A percentile compares a stretch with the other conserved stretches of the same genome.
These are phyloP conservation scores for Scrobipalpa atriplicella DNA, from an alignment of 2,888 invertebrate species.

Conservation along the genomic window DNA sequence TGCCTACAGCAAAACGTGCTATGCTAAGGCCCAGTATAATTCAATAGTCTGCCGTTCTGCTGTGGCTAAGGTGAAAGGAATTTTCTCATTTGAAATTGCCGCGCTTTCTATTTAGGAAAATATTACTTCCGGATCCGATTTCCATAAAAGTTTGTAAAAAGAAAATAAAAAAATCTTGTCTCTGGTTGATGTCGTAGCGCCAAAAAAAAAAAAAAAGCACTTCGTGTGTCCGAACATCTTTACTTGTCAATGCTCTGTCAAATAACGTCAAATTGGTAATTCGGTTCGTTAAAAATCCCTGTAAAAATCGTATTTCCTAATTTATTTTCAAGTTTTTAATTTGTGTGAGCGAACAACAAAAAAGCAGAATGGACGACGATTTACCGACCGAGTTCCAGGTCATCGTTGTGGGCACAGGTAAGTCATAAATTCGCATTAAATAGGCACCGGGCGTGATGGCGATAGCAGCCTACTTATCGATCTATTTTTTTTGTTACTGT, in stretches of 20 bases:
- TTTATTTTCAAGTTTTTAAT: slow-evolving; percentile 28
- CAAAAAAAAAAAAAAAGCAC: too few relatives aligned
- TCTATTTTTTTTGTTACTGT: slow-evolving; percentile 67
- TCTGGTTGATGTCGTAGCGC: too few relatives aligned
- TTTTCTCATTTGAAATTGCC: too few relatives aligned
- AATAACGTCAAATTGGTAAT: neutral
- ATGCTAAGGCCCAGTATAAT: too few relatives aligned
- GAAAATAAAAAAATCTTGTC: too few relatives aligned
- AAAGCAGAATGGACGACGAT: slow-evolving; percentile 86
- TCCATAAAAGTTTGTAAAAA: too few relatives aligned
- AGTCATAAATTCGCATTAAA: slow-evolving; percentile 58
- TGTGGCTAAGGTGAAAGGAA: too few relatives aligned
- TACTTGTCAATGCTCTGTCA: slow-evolving; percentile 39
- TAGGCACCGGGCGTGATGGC: slow-evolving; percentile 67
- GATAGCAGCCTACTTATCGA: slow-evolving; percentile 73
- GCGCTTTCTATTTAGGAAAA: too few relatives aligned
- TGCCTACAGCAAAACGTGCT: too few relatives aligned
- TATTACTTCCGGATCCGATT: too few relatives aligned
- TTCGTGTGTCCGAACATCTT: slow-evolving; percentile 21
- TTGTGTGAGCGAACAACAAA: slow-evolving; percentile 36
- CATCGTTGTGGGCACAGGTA: slow-evolving; percentile 95
- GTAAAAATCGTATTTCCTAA: slow-evolving; percentile 29
- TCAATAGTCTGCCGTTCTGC: too few relatives aligned
- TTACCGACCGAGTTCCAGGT: slow-evolving; percentile 95
- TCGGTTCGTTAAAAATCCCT: slow-evolving; percentile 1